A percentile compares a stretch with the other conserved stretches of the same genome.
Conservation (phyloP, 2,888 invertebrate genomes). For the Cheilosia grossa region DNA sequence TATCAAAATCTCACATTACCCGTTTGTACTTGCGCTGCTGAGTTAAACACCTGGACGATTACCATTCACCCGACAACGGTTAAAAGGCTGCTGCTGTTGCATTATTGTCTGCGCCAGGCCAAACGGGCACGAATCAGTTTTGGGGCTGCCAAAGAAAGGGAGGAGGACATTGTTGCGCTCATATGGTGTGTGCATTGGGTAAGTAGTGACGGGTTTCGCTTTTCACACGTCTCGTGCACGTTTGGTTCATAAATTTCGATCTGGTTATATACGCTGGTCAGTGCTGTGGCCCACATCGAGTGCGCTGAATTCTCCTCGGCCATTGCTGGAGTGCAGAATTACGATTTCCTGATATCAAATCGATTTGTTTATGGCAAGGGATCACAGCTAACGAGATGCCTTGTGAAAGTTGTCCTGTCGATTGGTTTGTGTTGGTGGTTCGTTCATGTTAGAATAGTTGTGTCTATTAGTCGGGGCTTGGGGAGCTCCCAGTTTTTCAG, state of each 20-base stretch:
- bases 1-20: constrained; percentile 74
- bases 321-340: not conserved
- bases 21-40: constrained; percentile 66
- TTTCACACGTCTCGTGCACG: constrained; percentile 54
- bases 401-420: constrained; percentile 1
- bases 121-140: constrained; percentile 20
- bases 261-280: constrained; percentile 54
- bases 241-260: constrained; percentile 53
- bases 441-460: not conserved
- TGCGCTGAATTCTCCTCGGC: not conserved
- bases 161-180: constrained; percentile 50
- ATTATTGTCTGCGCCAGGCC: constrained; percentile 41
- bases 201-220: constrained; percentile 62
- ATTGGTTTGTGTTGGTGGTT: not conserved
- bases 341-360: not conserved
- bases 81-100: constrained; percentile 45
- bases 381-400: not conserved
- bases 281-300: constrained; percentile 31
- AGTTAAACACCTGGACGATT: constrained; percentile 72
- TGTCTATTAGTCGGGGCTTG: too few relatives aligned
- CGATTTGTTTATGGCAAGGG: not conserved
- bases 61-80: constrained; percentile 63
- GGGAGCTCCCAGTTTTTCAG: too few relatives aligned
- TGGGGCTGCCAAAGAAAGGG: constrained; percentile 41
- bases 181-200: constrained; percentile 23